Base-by-base conservation (phyloP, 2,113 vertebrate genomes). In the Toxotes jaculatrix region DNA sequence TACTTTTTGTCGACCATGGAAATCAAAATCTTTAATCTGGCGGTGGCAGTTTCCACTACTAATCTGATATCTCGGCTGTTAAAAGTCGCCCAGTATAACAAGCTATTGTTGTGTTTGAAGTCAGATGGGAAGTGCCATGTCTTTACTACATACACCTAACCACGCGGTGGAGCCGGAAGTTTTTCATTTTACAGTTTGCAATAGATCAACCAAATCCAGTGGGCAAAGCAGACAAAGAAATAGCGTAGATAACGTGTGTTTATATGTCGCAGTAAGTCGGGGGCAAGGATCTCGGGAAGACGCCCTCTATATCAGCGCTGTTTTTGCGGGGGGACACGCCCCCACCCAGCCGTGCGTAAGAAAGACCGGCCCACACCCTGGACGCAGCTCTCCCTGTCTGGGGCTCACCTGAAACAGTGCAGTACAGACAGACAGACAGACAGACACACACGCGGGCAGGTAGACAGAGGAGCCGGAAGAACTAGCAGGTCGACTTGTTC, bases 381-480 rank as follows among this genome's bases (percentile, higher is more conserved):
- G 27, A 27, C 69, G 32, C 71, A 23, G 67, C 51, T 5, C 9
- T 11, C 40, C 31, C 5, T 21, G 61, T 23, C 63, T 75, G 7
- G 62, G 2, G 74, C 84, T 81, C 85, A 91, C 92, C 90, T 89
- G 87, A 14, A 62, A 8, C 62, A 53, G 19, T 11, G 57, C 81
- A 38, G 70, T 19, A 31, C 49, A 59, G 71, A 71, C 61, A 70
- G 10, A 32, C 63, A 9, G 61, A 11, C 38, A 49, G 16, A 7
- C 61, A 69, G 10, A 36, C 63, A 9, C 61, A 17, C 31, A 45
- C 62, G 40, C 55, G 36, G 68, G 45, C 93, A 95, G 94, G 93
- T 94, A 86, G 14, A 38, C 60, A 62, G 71, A 73, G 83, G 84
- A 93, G 77, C 92, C 94, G 95, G 95, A 95, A 95, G 94, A 95